phyloP scores from a whole-genome alignment of 2,797 vertebrate genomes.

The Selene dorsalis region DNA sequence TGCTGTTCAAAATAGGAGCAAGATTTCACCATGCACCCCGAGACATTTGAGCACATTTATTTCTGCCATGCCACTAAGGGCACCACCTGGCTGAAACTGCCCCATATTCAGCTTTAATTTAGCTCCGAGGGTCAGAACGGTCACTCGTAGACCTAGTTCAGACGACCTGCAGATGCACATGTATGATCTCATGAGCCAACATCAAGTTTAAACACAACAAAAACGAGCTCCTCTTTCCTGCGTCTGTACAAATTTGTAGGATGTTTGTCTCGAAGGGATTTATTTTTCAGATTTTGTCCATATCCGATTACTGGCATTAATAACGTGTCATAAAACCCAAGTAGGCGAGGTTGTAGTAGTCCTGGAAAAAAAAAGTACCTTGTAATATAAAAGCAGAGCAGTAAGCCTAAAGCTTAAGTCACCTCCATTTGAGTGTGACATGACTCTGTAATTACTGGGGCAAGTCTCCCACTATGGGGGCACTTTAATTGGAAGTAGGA shows the following conservation, averaged over 20 bases:
- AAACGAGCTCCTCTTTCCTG: not conserved
- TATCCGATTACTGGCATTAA: conserved; percentile 29
- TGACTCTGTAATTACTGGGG: conserved; percentile 60
- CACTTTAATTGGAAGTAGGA: conserved; percentile 68
- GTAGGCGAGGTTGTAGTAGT: conserved; percentile 33
- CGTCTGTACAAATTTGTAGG: not conserved
- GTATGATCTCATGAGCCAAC: conserved; percentile 4
- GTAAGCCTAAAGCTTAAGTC: conserved; percentile 59
- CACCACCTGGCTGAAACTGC: conserved; percentile 73
- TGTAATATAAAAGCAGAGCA: conserved; percentile 53
- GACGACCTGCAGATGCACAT: conserved; percentile 17
- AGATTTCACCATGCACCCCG: conserved; percentile 30
- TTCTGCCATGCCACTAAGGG: conserved; percentile 45
- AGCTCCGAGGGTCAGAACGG: conserved; percentile 63
- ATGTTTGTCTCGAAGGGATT: conserved; percentile 4
- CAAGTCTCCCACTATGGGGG: conserved; percentile 53
- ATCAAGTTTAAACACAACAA: conserved; percentile 1
- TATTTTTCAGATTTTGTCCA: not conserved
- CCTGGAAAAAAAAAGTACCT: conserved; percentile 33
- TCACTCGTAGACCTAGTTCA: conserved; percentile 44
- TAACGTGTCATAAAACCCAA: conserved; percentile 16
- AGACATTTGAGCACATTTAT: conserved; percentile 41
- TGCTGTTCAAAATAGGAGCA: conserved; percentile 48
- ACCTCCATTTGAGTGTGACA: conserved; percentile 60
- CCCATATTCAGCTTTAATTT: conserved; percentile 72